A percentile compares a stretch with the other conserved stretches of the same genome.
Evolutionary conservation across 1,140 invertebrate species (phyloP).

Genomic region (Aradophagus sp.): DNA sequence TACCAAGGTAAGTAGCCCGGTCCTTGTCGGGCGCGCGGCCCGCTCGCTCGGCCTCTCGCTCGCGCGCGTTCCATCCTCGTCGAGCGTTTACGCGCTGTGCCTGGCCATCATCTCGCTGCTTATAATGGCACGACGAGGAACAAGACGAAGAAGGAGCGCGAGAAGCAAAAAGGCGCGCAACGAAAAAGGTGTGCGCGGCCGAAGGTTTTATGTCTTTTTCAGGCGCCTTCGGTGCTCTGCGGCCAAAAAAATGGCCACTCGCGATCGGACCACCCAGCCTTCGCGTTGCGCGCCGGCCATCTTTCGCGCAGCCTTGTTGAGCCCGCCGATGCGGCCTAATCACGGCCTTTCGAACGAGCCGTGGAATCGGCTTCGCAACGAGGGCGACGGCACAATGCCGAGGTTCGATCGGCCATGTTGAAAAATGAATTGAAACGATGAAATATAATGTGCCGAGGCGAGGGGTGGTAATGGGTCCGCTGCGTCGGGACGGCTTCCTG

Average conservation of each 20-base stretch:
- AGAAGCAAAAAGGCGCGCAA: slow-evolving; percentile 43
- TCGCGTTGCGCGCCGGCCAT: slow-evolving; percentile 10
- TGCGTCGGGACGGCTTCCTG: slow-evolving; percentile 75
- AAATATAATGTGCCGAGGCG: slow-evolving; percentile 61
- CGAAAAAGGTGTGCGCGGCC: slow-evolving; percentile 51
- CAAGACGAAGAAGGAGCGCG: slow-evolving; percentile 50
- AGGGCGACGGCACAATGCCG: slow-evolving; percentile 13
- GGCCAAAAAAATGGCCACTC: slow-evolving; percentile 36
- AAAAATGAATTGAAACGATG: slow-evolving; percentile 71
- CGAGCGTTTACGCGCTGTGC: slow-evolving; percentile 54
- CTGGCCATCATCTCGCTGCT: slow-evolving; percentile 50
- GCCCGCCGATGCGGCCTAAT: too few species aligned
- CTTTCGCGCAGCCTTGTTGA: slow-evolving; percentile 29
- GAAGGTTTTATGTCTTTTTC: slow-evolving; percentile 62
- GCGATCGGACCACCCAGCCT: slow-evolving; percentile 55
- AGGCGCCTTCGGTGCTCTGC: slow-evolving; percentile 59
- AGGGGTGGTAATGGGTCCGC: slow-evolving; percentile 68
- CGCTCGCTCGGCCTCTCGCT: slow-evolving; percentile 13
- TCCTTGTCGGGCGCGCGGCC: slow-evolving; percentile 17
- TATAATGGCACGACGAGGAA: slow-evolving; percentile 40
- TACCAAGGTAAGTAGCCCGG: slow-evolving; percentile 64
- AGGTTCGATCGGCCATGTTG: slow-evolving; percentile 62
- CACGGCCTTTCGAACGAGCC: too few species aligned
- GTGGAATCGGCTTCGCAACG: not conserved
- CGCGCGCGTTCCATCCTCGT: slow-evolving; percentile 14